Conservation (phyloP, 2,888 invertebrate genomes). For the Metacarcinus magister region DNA sequence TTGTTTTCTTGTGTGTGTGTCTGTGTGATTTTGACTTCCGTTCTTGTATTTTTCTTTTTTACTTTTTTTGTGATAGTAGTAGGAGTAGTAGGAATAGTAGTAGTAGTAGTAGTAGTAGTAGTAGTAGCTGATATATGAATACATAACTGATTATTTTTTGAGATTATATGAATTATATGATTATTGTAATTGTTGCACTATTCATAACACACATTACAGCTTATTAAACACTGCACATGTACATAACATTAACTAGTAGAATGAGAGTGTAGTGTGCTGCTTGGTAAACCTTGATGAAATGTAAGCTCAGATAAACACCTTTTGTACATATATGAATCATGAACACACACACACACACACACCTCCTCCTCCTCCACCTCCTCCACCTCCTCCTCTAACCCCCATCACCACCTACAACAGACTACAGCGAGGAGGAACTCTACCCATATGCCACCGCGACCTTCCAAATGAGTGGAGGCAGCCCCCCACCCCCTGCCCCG, state of each 20-base stretch:
- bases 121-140: background rate
- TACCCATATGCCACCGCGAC: constrained; percentile 81
- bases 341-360: background rate
- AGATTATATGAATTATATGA: too few species aligned
- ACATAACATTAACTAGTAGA: too few species aligned
- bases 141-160: too few species aligned
- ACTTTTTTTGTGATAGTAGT: background rate
- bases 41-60: background rate
- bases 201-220: too few species aligned
- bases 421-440: constrained; percentile 79
- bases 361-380: background rate
- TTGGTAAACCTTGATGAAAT: background rate
- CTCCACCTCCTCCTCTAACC: background rate
- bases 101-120: background rate
- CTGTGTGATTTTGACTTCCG: background rate
- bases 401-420: background rate
- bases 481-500: constrained; percentile 74
- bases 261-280: too few species aligned
- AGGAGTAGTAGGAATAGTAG: background rate
- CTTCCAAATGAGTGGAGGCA: constrained; percentile 76
- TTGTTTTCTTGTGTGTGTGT: background rate
- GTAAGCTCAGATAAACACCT: background rate
- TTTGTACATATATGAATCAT: too few species aligned
- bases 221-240: too few species aligned
- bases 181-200: too few species aligned